A percentile compares a stretch with the other conserved stretches of the same genome.
Evolutionary conservation across 2,113 vertebrate genomes (phyloP).

Genomic region (Campylomormyrus numenius): DNA sequence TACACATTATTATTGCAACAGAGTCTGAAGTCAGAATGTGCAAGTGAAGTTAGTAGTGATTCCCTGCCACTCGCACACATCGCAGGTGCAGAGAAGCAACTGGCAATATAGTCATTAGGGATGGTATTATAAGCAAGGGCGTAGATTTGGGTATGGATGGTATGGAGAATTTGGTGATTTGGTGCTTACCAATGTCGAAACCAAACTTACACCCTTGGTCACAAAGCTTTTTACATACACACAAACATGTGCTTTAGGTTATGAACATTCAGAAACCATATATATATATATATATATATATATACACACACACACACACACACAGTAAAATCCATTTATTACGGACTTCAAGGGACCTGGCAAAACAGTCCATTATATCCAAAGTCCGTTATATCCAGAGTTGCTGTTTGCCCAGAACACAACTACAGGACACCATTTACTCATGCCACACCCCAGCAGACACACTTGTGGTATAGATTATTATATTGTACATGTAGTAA

Average conservation of each 20-base stretch:
- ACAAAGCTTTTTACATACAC: not conserved
- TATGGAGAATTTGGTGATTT: not conserved
- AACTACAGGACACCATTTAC: too few species aligned
- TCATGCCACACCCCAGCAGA: too few species aligned
- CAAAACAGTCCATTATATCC: too few species aligned
- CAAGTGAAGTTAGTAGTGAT: not conserved
- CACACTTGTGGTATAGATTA: too few species aligned
- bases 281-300: not conserved
- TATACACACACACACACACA: too few species aligned
- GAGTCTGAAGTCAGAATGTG: not conserved
- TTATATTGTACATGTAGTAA: too few species aligned
- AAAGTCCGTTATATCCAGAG: too few species aligned
- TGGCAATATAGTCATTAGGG: not conserved
- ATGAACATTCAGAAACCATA: not conserved
- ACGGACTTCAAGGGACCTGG: too few species aligned
- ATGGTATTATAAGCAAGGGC: not conserved
- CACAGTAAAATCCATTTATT: too few species aligned
- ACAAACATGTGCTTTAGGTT: not conserved
- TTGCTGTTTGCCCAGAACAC: too few species aligned
- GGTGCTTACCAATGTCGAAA: not conserved
- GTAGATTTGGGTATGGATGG: not conserved
- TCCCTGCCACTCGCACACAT: conserved; percentile 18
- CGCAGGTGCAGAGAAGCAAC: conserved; percentile 51
- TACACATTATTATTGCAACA: not conserved
- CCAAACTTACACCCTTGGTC: not conserved